Base-by-base conservation (phyloP, 1,140 invertebrate genomes). In the Papilio aristodemus region DNA sequence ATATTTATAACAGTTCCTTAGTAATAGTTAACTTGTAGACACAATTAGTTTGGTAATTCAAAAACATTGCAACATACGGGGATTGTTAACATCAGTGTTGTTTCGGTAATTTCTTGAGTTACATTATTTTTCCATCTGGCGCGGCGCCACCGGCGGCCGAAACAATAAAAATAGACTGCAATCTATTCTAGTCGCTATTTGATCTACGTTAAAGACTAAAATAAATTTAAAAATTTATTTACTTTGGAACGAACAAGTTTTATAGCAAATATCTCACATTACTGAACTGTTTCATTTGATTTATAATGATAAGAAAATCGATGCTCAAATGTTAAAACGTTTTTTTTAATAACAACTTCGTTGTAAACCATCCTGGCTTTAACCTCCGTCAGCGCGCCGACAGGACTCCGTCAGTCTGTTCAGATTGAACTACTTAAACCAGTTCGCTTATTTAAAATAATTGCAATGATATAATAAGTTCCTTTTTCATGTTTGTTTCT, bases 91-190 rank as follows among this genome's bases (percentile, higher is more conserved):
- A 13, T 11, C 46, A 19, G 17, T 9, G 22, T 54, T 19, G 46
- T 54, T 54, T 19, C 46, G 46, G 19, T 19, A 54, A 54, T 54
- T 54, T 54, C 46, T 54, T 54, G 43, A 54, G 46, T 54, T 54
- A 54, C 46, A 54, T 54, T 54, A 54, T 54, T 54, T 54, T 54
- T 54, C 46, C 46, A 54, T 54, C 46, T 54, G 46, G 46, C 46
- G 46, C 46, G 46, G 46, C 46, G 46, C 46, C 46, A 54, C 46
- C 46, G 46, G 11, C 46, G 46, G 46, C 46, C 22, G 46, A 54
- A 54, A 54, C 46, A 54, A 54, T 54, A 54, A 54, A 54, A 54
- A 22, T 54, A 54, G 22, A 54, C 46, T 54, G 19, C 46, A 54
- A 54, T 22, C 46, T 54, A 54, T 54, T 54, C 46, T 54, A 17